Evolutionary conservation across 2,888 invertebrate genomes (phyloP).

Genomic region (Leistus spinibarbis): DNA sequence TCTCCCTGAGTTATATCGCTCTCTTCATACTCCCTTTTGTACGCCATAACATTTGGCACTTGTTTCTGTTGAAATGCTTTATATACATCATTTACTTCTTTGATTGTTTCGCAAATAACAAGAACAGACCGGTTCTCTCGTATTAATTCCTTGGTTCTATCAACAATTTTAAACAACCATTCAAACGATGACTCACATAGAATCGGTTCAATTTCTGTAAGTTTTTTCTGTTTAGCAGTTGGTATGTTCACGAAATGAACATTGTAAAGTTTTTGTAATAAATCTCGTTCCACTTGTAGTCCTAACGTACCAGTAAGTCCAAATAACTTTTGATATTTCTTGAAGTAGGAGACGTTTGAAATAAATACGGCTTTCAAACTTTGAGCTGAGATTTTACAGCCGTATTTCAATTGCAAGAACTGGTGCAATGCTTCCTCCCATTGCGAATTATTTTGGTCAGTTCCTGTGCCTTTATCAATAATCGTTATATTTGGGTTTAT

Average conservation of each 20-base stretch:
- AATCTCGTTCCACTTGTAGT: conserved; percentile 47
- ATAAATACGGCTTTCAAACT: conserved; percentile 53
- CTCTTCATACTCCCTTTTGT: conserved; percentile 43
- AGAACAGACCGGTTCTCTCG: conserved; percentile 46
- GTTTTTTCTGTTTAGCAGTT: conserved; percentile 46
- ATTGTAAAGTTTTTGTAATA: conserved; percentile 47
- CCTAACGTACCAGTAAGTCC: conserved; percentile 56
- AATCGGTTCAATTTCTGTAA: conserved; percentile 44
- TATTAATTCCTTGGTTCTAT: conserved; percentile 34
- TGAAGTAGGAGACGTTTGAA: conserved; percentile 50
- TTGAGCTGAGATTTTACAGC: conserved; percentile 49
- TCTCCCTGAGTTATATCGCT: conserved; percentile 26
- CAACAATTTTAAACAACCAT: conserved; percentile 40
- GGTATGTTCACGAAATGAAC: conserved; percentile 51
- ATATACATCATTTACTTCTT: conserved; percentile 43
- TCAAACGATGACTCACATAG: conserved; percentile 36
- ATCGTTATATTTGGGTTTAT: conserved; percentile 46
- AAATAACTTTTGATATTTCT: conserved; percentile 46
- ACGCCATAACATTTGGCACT: conserved; percentile 33
- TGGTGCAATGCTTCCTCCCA: conserved; percentile 55
- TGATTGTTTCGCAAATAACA: conserved; percentile 47
- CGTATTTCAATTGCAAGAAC: conserved; percentile 55
- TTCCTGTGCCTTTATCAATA: conserved; percentile 53
- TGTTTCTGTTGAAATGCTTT: conserved; percentile 36
- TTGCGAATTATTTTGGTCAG: conserved; percentile 50